These are phyloP conservation scores for Microtus ochrogaster DNA, from an alignment of 2,113 vertebrate species.

Conservation along the genomic window DNA sequence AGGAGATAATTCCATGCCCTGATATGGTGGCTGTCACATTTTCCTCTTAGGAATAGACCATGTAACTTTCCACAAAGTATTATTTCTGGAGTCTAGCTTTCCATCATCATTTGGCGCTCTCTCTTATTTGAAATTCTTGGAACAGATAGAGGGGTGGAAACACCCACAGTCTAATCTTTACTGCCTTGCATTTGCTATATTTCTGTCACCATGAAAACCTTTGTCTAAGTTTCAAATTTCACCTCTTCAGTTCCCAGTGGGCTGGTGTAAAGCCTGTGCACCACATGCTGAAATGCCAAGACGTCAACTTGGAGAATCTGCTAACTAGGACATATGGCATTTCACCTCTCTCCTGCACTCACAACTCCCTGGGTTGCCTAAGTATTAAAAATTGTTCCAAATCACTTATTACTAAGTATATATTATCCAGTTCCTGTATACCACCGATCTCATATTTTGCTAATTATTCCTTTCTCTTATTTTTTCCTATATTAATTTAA, in stretches of 20 bases:
- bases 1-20: constrained; percentile 48
- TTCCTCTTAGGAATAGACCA: constrained; percentile 26
- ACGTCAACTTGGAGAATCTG: neutral
- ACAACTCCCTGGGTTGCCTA: neutral
- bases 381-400: neutral
- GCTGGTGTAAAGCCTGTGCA: neutral
- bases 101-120: neutral
- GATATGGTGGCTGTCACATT: constrained; percentile 51
- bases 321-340: constrained; percentile 12
- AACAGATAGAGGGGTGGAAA: constrained; percentile 52
- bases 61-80: neutral
- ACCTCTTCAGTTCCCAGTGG: constrained; percentile 46
- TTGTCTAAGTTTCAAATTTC: constrained; percentile 51
- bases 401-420: neutral
- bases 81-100: constrained; percentile 54
- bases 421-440: neutral
- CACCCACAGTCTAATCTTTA: constrained; percentile 1
- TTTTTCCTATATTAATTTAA: neutral
- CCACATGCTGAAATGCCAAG: constrained; percentile 22
- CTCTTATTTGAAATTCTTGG: constrained; percentile 46
- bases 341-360: neutral
- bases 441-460: neutral
- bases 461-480: fast-evolving
- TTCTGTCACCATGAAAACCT: constrained; percentile 40
- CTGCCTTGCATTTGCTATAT: constrained; percentile 59